Base-by-base conservation (phyloP, 2,797 vertebrate species). In the Poeciliopsis paucimaculata region DNA sequence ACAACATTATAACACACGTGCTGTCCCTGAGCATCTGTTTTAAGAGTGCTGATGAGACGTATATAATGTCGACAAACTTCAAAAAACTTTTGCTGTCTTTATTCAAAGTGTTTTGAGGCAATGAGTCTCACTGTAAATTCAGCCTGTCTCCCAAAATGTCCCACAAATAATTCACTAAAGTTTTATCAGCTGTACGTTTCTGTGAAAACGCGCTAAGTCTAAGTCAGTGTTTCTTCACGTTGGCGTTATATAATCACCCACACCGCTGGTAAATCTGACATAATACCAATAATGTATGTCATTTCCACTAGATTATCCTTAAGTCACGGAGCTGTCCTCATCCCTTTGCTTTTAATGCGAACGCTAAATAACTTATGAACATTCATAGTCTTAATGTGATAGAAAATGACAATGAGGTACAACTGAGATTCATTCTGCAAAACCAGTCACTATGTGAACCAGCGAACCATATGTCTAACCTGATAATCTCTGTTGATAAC, bases 401-500 rank as follows among this genome's bases (percentile, higher is more conserved):
- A 70, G 45, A 41, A 82, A 84, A 51, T 34, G 18, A 13, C 12
- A 82, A 36, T 76, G 49, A 51, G 57, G 71, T 43, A 49, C 72
- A 43, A 62, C 39, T 9, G 49, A 79, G 77, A 72, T 57, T 66
- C 3, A 1, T 47, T 78, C 28, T 64, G 71, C 16, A 28, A 77
- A 84, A 81, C 4, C 78, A 72, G 72, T 83, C 45, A 53, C 41
- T 62, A 51, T 80, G 73, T 72, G 79, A 86, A 82, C 79, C 76
- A 82, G 78, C 47, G 74, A 18, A 85, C 66, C 80, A 73, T 86
- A 82, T 80, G 89, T 77, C 87, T 73, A 77, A 87, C 82, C 77
- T 71, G 87, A 93, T 91, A 72, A 91, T 91, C 92, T 90, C 81
- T 76, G 76, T 46, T 84, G 89, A 93, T 93, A 91, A 92, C 87